These are phyloP conservation scores for Rhinoraja longicauda DNA, from an alignment of 2,797 vertebrate species.

Conservation along the genomic window DNA sequence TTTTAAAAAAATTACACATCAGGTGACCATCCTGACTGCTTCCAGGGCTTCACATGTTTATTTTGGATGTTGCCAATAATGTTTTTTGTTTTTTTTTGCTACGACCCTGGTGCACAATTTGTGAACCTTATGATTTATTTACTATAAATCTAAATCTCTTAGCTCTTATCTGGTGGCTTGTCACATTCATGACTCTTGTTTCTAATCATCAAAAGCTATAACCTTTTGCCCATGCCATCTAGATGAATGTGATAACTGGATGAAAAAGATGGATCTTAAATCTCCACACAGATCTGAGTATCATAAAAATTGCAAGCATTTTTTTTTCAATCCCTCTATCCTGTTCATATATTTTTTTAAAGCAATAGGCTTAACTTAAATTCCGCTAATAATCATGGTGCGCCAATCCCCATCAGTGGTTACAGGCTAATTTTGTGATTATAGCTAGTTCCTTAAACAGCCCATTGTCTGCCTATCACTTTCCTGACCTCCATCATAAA, in stretches of 20 bases:
- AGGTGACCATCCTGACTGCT: neutral
- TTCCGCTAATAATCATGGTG: neutral
- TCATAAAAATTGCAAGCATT: neutral
- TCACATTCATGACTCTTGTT: too few relatives aligned
- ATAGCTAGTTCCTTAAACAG: neutral
- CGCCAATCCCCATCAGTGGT: neutral
- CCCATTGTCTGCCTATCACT: neutral
- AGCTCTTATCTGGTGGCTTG: too few relatives aligned
- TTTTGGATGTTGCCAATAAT: neutral
- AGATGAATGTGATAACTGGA: too few relatives aligned
- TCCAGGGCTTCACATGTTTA: neutral
- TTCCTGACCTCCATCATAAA: neutral
- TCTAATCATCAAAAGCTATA: too few relatives aligned
- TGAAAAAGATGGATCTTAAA: neutral
- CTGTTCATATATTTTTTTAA: neutral
- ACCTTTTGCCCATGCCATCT: too few relatives aligned
- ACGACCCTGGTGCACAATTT: neutral
- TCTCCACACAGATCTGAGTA: neutral
- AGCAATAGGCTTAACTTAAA: neutral
- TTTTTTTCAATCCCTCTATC: neutral
- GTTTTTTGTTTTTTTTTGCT: neutral
- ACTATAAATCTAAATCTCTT: neutral
- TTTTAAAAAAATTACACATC: neutral
- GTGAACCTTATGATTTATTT: neutral
- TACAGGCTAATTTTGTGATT: neutral